Percentiles rank a stretch among this genome's conserved stretches.
These are phyloP conservation scores for Pollachius pollachius DNA, from an alignment of 2,113 vertebrate species.

Conservation along the genomic window DNA sequence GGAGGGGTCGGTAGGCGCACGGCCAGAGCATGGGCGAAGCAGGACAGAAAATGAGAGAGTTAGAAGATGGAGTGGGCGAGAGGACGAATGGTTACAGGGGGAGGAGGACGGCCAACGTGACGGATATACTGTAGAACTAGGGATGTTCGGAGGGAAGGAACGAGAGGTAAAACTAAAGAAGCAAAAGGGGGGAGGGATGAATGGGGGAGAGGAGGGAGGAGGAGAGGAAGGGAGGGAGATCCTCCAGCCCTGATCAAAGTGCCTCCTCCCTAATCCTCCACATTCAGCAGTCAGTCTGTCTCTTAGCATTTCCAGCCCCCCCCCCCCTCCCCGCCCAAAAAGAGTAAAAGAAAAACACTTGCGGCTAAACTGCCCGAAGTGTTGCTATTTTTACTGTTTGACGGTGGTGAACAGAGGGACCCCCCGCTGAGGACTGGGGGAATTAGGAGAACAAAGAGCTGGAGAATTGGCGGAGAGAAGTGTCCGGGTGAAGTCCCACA, in stretches of 20 bases:
- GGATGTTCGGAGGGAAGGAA: slow-evolving; percentile 5
- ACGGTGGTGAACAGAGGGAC: slow-evolving; percentile 53
- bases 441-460: slow-evolving; percentile 60
- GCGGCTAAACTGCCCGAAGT: slow-evolving; percentile 73
- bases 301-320: slow-evolving; percentile 65
- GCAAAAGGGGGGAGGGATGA: not conserved
- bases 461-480: slow-evolving; percentile 41
- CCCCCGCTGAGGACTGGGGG: slow-evolving; percentile 55
- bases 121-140: too few relatives aligned
- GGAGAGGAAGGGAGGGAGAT: slow-evolving; percentile 51
- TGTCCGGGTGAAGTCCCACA: slow-evolving; percentile 33
- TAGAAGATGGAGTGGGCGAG: slow-evolving; percentile 2
- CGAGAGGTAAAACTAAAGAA: slow-evolving; percentile 25
- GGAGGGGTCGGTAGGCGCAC: slow-evolving; percentile 31
- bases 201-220: slow-evolving; percentile 15
- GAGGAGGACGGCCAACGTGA: slow-evolving; percentile 6
- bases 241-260: slow-evolving; percentile 73
- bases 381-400: slow-evolving; percentile 75
- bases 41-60: not conserved
- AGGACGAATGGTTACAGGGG: slow-evolving; percentile 10
- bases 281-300: slow-evolving; percentile 73
- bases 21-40: slow-evolving; percentile 27
- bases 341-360: slow-evolving; percentile 61
- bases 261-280: slow-evolving; percentile 71
- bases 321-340: slow-evolving; percentile 31